Evolutionary conservation across 2,888 invertebrate genomes (phyloP).

Genomic region (Phorcus lineatus): DNA sequence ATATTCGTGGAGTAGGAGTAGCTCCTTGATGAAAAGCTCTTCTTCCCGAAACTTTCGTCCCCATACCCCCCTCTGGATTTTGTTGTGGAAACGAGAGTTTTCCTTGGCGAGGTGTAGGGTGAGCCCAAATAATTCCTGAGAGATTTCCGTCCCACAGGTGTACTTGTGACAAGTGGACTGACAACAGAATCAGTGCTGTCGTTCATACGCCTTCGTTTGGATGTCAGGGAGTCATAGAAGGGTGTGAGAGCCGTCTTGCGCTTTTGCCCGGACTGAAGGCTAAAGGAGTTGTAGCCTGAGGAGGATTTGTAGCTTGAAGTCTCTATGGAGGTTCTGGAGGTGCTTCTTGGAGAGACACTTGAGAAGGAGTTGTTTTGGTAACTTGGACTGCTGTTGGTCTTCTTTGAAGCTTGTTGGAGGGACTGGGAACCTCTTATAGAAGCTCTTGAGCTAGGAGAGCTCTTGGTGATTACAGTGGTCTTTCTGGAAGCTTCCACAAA

Average conservation of each 20-base stretch:
- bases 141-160: not conserved
- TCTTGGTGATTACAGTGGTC: not conserved
- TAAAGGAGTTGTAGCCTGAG: not conserved
- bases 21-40: not conserved
- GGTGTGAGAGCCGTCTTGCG: slow-evolving; percentile 15
- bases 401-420: not conserved
- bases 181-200: not conserved
- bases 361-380: too few relatives aligned
- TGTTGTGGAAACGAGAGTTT: not conserved
- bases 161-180: slow-evolving; percentile 6
- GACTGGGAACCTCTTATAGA: not conserved
- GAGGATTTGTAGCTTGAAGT: not conserved
- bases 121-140: not conserved
- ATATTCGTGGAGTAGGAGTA: not conserved
- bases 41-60: not conserved
- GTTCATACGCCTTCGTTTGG: not conserved
- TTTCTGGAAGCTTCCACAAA: not conserved
- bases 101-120: not conserved
- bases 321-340: not conserved
- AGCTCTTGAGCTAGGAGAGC: not conserved
- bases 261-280: not conserved
- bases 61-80: not conserved
- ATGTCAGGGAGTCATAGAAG: not conserved
- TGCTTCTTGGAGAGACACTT: not conserved
- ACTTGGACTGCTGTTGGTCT: not conserved